Percentiles rank a stretch among this genome's conserved stretches.
Conservation (phyloP, 2,113 vertebrate species). For the Mugil cephalus region DNA sequence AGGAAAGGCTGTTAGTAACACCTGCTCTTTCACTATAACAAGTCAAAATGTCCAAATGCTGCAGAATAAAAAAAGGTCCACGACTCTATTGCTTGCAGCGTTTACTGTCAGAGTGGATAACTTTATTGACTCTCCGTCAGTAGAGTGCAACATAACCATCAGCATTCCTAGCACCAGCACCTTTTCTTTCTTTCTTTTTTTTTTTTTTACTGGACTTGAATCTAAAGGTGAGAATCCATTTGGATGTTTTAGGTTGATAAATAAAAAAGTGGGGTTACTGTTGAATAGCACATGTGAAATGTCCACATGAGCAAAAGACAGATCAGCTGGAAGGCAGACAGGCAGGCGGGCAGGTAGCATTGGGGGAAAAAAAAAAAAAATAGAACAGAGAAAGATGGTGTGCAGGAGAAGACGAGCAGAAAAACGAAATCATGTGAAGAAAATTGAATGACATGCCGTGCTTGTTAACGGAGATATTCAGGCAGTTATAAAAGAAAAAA, state of each 20-base stretch:
- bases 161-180: not conserved
- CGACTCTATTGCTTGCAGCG: too few species aligned
- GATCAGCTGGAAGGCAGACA: conserved; percentile 2
- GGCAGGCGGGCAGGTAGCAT: too few species aligned
- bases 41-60: too few species aligned
- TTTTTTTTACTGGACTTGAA: conserved; percentile 8
- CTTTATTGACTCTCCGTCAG: too few species aligned
- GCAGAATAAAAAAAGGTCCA: too few species aligned
- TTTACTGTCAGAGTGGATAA: too few species aligned
- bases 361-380: not conserved
- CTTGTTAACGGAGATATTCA: conserved; percentile 10
- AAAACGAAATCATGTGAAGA: not conserved
- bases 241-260: conserved; percentile 17
- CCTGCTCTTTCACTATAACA: too few species aligned
- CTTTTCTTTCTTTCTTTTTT: not conserved
- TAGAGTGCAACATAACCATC: too few species aligned
- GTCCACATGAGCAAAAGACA: conserved; percentile 13
- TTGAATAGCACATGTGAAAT: conserved; percentile 37
- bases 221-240: conserved; percentile 13
- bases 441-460: conserved; percentile 5
- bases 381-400: conserved; percentile 8
- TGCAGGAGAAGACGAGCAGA: not conserved
- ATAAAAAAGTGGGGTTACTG: conserved; percentile 25
- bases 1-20: too few species aligned
- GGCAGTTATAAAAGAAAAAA: conserved; percentile 21